Evolutionary conservation across 2,888 invertebrate species (phyloP), one percentile per base, ranked within the genome.

Genomic region (Diplolepis rosae): DNA sequence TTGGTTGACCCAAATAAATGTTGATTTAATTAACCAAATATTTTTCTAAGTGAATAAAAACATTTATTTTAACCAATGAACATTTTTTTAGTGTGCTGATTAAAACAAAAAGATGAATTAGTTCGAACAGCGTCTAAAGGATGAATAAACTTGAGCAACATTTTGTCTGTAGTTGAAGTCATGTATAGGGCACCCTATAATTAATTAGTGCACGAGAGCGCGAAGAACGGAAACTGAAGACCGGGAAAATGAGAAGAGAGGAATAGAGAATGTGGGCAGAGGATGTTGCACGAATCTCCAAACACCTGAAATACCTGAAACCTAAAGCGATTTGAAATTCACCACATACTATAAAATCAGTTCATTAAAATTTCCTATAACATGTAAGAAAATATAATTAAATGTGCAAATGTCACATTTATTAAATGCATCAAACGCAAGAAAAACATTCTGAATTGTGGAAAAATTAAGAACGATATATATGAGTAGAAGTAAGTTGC

Each of bases 131-230:
- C 61, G 22, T 39, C 22, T 61, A n/a, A 61, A 35, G 39, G 69
- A 67, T 75, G 76, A 69, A 54, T 69, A 72, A 81, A 81, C 76
- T 82, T 83, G 54, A 72, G 70, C 68, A 75, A 76, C 80, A 71
- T 77, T 82, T 81, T 78, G 78, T 75, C 71, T 68, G 65, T 30
- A 68, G 65, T 65, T 73, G 72, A 76, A 71, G 74, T 72, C 72
- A 71, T 73, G 69, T 73, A 68, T 70, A 67, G 68, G 71, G 71
- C 65, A 70, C 77, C 75, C 77, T 84, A 77, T 82, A 84, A 84
- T 84, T 84, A 84, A 84, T 84, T 82, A 82, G 73, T 77, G 76
- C 72, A 70, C 68, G 68, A 74, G 71, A 75, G 73, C 50, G 74
- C 69, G 71, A 78, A 74, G 74, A 72, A 68, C 67, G 68, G 68